Base-by-base conservation (phyloP, 2,888 invertebrate species). In the Drosophila suboccidentalis region DNA sequence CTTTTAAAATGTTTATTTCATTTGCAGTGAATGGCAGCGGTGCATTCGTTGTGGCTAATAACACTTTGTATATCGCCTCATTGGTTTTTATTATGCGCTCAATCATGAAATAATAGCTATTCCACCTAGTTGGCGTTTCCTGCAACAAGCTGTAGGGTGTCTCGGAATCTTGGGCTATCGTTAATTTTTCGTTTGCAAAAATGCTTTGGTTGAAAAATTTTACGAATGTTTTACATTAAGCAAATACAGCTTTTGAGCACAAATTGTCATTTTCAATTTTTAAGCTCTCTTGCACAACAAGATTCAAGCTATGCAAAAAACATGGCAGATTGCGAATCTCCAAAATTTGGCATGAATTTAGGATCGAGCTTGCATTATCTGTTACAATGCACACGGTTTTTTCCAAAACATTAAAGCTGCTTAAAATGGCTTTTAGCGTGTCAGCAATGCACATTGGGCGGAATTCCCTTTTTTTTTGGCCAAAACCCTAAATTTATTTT, bases 291-390 rank as follows among this genome's bases (percentile, higher is more conserved):
- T 46, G 11, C 10, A 59, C 63, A 10, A 67, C 57, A 10, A 75
- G 43, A 59, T 72, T 72, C 3, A 71, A 9, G 0, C 47, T 74
- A 32, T 66, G 68, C 9, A 66, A 69, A 71, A 77, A 67, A 39
- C 71, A 75, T 59, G 57, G 62, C n/a, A 66, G 43, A 61, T 76
- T 71, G 6, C 39, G 39, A 15, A 63, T 77, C 15, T 71, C 13
- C 13, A 74, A 64, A 17, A 71, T 22, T 26, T 67, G 74, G 59
- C 67, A 70, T 53, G 71, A 67, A 57, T 75, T 72, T 3, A 71
- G 29, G 68, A 71, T 75, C 4, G 63, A 64, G 49, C 55, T 69
- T 44, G 70, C 65, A 71, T 22, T 22, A 22, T 22, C 22, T 3
- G 22, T 22, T 22, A 22, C 22, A 22, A 22, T 22, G 22, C 22